Conservation (phyloP, 2,797 vertebrate species). For the Periparus ater region DNA sequence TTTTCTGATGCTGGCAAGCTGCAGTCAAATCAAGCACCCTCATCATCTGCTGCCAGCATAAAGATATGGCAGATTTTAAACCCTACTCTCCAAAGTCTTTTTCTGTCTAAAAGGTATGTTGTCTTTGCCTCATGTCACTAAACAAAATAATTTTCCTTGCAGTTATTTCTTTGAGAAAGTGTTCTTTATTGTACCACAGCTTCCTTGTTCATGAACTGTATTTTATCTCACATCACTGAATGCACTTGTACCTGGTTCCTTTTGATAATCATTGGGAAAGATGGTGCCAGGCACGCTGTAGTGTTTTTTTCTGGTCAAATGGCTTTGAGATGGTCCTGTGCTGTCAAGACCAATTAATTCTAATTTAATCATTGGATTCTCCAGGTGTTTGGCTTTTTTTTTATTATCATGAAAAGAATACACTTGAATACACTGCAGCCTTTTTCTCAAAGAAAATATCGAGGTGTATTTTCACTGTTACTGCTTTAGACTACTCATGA, state of each 20-base stretch:
- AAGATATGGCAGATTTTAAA: conserved; percentile 74
- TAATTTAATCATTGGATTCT: neutral
- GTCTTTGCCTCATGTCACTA: neutral
- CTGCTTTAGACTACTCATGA: neutral
- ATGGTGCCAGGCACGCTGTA: neutral
- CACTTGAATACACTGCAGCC: neutral
- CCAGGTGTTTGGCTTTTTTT: neutral
- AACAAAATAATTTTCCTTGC: neutral
- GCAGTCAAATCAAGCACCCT: conserved; percentile 71
- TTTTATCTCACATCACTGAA: neutral
- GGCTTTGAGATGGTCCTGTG: neutral
- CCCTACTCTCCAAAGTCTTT: conserved; percentile 72
- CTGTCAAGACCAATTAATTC: neutral
- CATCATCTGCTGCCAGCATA: conserved; percentile 74
- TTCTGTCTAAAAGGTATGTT: conserved; percentile 80
- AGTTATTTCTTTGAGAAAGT: neutral
- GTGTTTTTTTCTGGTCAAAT: neutral
- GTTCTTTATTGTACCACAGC: neutral
- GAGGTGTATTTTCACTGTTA: neutral
- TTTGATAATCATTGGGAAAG: neutral
- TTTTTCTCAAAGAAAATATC: neutral
- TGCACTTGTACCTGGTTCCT: neutral
- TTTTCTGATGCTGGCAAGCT: conserved; percentile 75
- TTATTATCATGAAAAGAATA: neutral
- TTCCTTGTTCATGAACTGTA: neutral